Conservation (phyloP, 2,113 vertebrate genomes). For the Centropristis striata region DNA sequence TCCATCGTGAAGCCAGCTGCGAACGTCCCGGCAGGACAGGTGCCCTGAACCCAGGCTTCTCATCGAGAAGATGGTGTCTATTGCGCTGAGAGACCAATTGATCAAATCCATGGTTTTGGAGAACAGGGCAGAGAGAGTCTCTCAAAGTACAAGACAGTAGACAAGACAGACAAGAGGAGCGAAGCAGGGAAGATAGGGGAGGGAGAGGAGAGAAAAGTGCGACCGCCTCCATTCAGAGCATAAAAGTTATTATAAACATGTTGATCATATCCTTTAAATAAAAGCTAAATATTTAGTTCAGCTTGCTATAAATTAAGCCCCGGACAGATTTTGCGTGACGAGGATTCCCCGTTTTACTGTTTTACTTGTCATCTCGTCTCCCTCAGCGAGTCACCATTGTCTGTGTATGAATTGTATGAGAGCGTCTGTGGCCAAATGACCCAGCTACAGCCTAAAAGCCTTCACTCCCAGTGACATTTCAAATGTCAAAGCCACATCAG, state of each 20-base stretch:
- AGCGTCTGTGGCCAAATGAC: conserved; percentile 55
- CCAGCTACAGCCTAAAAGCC: conserved; percentile 46
- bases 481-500: conserved; percentile 77
- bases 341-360: conserved; percentile 2
- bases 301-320: conserved; percentile 20
- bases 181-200: too few relatives aligned
- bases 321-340: not conserved
- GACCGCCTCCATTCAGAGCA: too few relatives aligned
- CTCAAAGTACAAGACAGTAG: too few relatives aligned
- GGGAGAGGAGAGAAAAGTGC: too few relatives aligned
- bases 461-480: conserved; percentile 47
- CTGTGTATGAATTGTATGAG: conserved; percentile 27
- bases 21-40: too few relatives aligned
- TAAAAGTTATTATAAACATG: not conserved
- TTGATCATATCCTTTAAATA: not conserved
- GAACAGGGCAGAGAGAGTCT: too few relatives aligned
- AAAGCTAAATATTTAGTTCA: not conserved
- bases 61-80: too few relatives aligned
- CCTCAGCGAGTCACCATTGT: conserved; percentile 16
- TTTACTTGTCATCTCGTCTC: conserved; percentile 6
- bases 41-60: too few relatives aligned
- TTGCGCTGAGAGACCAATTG: too few relatives aligned
- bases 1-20: too few relatives aligned
- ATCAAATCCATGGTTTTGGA: too few relatives aligned
- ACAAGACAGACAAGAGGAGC: too few relatives aligned